Conservation (phyloP, 2,797 vertebrate genomes). For the Uromys caudimaculatus region DNA sequence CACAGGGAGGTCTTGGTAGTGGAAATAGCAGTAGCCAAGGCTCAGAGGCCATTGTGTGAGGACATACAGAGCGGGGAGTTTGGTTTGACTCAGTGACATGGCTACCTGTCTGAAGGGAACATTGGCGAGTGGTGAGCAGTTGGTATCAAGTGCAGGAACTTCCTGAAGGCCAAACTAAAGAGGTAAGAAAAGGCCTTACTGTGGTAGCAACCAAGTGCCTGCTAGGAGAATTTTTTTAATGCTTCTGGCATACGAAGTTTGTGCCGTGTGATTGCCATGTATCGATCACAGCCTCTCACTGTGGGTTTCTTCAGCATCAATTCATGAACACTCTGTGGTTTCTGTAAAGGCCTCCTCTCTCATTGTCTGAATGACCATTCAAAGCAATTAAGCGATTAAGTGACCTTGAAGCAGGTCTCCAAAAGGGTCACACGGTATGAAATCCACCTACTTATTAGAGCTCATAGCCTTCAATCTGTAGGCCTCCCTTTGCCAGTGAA, state of each 20-base stretch:
- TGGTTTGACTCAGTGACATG: not conserved
- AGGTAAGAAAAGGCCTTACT: conserved; percentile 10
- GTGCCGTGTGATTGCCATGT: not conserved
- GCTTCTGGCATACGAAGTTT: not conserved
- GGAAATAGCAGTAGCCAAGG: not conserved
- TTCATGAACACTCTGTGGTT: not conserved
- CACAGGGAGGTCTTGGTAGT: not conserved
- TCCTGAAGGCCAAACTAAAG: not conserved
- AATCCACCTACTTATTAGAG: not conserved
- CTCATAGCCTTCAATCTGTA: not conserved
- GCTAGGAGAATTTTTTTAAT: not conserved
- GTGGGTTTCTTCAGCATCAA: not conserved
- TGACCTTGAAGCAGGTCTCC: conserved; percentile 29
- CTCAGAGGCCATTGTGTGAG: not conserved
- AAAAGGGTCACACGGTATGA: not conserved
- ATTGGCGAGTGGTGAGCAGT: not conserved
- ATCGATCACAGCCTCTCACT: not conserved
- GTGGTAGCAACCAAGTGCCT: not conserved
- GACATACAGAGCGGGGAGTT: not conserved
- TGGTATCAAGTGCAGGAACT: not conserved
- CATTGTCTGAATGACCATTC: conserved; percentile 22
- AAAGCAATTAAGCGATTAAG: conserved; percentile 15
- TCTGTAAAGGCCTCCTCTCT: conserved; percentile 18
- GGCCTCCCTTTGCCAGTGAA: not conserved
- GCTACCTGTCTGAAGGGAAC: not conserved